Percentiles rank a stretch among this genome's conserved stretches.
Conservation (phyloP, 1,140 invertebrate genomes). For the Papilio aristodemus region DNA sequence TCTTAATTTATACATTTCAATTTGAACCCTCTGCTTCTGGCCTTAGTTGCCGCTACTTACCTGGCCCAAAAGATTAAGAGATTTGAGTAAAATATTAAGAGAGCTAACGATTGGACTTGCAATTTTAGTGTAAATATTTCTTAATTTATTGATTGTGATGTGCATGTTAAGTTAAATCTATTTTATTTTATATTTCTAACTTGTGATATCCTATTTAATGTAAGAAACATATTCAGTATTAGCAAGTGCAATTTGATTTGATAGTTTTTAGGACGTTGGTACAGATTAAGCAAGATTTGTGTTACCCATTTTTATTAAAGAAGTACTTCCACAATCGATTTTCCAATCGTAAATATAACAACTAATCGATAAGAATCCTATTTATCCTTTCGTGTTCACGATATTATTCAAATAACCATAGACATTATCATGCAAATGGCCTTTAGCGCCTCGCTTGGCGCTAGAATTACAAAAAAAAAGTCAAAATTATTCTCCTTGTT, state of each 20-base stretch:
- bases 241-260: not conserved
- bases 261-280: not conserved
- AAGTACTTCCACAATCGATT: not conserved
- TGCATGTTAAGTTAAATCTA: constrained; percentile 17
- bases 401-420: constrained; percentile 55
- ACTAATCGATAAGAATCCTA: constrained; percentile 14
- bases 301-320: not conserved
- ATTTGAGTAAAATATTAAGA: constrained; percentile 48
- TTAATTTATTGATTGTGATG: constrained; percentile 10
- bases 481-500: constrained; percentile 60
- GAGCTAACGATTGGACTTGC: constrained; percentile 41
- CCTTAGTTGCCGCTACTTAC: constrained; percentile 12
- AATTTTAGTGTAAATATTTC: not conserved
- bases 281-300: not conserved
- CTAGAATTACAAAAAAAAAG: constrained; percentile 57
- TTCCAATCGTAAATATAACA: constrained; percentile 6
- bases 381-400: constrained; percentile 40
- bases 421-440: constrained; percentile 66
- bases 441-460: constrained; percentile 67
- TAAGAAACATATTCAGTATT: not conserved
- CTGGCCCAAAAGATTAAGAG: constrained; percentile 33
- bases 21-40: constrained; percentile 21
- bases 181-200: constrained; percentile 34
- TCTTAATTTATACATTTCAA: constrained; percentile 53
- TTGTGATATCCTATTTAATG: not conserved